Evolutionary conservation across 2,797 vertebrate species (phyloP).

Genomic region (Microchirus variegatus): DNA sequence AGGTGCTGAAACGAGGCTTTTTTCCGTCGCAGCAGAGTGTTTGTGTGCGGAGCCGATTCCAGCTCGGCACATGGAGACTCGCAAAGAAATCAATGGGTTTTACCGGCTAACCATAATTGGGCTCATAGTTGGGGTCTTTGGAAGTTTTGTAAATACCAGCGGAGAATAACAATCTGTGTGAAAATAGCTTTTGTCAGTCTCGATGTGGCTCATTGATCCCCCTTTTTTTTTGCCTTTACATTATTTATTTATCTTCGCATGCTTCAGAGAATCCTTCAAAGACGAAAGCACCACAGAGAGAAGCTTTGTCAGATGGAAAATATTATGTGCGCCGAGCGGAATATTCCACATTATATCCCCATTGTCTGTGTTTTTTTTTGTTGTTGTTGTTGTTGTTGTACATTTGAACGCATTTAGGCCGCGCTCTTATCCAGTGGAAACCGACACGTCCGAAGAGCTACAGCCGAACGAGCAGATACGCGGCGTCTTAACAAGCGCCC

Average conservation of each 20-base stretch:
- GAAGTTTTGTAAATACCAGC: slow-evolving; percentile 66
- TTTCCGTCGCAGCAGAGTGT: slow-evolving; percentile 64
- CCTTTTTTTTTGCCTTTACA: slow-evolving; percentile 13
- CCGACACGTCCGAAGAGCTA: background rate
- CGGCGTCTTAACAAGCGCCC: background rate
- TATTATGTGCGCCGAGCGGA: slow-evolving; percentile 1
- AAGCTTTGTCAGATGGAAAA: slow-evolving; percentile 9
- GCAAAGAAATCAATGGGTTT: slow-evolving; percentile 74
- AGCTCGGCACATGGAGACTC: slow-evolving; percentile 52
- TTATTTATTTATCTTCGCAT: slow-evolving; percentile 40
- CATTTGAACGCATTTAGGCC: slow-evolving; percentile 7
- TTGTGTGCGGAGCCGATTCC: slow-evolving; percentile 55
- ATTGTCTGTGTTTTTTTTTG: background rate
- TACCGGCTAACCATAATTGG: slow-evolving; percentile 69
- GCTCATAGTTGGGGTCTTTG: slow-evolving; percentile 57
- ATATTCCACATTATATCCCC: slow-evolving; percentile 28
- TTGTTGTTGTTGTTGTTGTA: background rate
- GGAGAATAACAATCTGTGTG: slow-evolving; percentile 52
- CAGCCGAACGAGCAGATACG: slow-evolving; percentile 5
- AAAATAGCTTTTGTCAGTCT: slow-evolving; percentile 51
- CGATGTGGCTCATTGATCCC: slow-evolving; percentile 66
- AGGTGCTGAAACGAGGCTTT: slow-evolving; percentile 66
- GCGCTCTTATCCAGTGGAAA: slow-evolving; percentile 1
- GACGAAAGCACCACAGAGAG: slow-evolving; percentile 20
- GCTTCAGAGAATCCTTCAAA: slow-evolving; percentile 18